Evolutionary conservation across 2,113 vertebrate genomes (phyloP).

Genomic region (Catharus bicknelli): DNA sequence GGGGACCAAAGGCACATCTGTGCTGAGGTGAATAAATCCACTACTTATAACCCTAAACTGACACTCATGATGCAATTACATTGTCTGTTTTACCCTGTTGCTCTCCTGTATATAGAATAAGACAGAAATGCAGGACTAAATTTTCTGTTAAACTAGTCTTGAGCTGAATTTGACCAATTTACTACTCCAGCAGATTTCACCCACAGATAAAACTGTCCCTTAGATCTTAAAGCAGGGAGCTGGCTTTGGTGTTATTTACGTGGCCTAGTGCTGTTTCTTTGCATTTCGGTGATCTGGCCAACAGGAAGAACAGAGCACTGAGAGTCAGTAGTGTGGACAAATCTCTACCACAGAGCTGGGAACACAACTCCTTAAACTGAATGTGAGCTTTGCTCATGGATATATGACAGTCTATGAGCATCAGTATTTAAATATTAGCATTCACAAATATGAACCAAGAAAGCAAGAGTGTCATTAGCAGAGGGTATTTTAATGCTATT

Average conservation of each 20-base stretch:
- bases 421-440: constrained; percentile 47
- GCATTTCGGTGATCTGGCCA: background rate
- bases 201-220: background rate
- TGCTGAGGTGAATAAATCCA: constrained; percentile 51
- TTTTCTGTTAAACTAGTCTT: background rate
- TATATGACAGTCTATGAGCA: constrained; percentile 18
- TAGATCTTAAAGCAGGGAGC: background rate
- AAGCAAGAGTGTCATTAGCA: constrained; percentile 34
- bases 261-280: background rate
- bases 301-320: background rate
- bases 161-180: background rate
- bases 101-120: background rate
- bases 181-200: background rate
- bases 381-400: constrained; percentile 8
- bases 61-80: background rate
- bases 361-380: constrained; percentile 30
- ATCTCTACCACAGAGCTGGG: constrained; percentile 6
- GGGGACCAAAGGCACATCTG: constrained; percentile 59
- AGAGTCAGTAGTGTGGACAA: constrained; percentile 19
- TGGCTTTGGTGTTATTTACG: background rate
- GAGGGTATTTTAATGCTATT: constrained; percentile 54
- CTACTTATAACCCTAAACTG: constrained; percentile 28
- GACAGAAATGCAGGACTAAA: constrained; percentile 28
- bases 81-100: constrained; percentile 26
- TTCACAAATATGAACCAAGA: constrained; percentile 39